Evolutionary conservation across 2,113 vertebrate genomes (phyloP).

Genomic region (Salvelinus fontinalis): DNA sequence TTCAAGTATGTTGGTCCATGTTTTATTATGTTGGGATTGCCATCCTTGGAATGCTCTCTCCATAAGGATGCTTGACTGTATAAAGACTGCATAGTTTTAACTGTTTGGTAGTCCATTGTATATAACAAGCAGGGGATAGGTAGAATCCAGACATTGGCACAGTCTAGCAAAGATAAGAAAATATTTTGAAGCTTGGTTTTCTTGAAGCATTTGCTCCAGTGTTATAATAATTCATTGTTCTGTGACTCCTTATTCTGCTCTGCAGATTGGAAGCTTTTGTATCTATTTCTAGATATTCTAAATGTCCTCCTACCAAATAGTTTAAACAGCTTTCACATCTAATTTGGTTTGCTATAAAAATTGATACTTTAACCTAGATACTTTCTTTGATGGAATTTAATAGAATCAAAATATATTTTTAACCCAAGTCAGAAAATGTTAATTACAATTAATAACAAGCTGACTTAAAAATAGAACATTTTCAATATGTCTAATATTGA

Average conservation of each 20-base stretch:
- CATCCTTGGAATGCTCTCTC: not conserved
- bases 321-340: slow-evolving; percentile 35
- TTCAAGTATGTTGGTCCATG: not conserved
- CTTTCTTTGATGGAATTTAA: too few species aligned
- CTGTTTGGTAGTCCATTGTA: not conserved
- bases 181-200: slow-evolving; percentile 57
- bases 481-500: slow-evolving; percentile 13
- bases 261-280: slow-evolving; percentile 64
- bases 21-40: not conserved
- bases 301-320: slow-evolving; percentile 28
- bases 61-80: not conserved
- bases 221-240: slow-evolving; percentile 18
- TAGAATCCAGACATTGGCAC: not conserved
- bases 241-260: slow-evolving; percentile 72
- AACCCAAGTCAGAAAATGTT: slow-evolving; percentile 14
- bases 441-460: slow-evolving; percentile 13
- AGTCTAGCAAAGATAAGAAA: slow-evolving; percentile 33
- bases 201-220: slow-evolving; percentile 31
- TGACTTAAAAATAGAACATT: slow-evolving; percentile 15
- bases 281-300: slow-evolving; percentile 27
- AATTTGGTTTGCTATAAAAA: slow-evolving; percentile 41
- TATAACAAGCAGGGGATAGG: slow-evolving; percentile 1
- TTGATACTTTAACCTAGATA: not conserved
- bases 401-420: too few species aligned
- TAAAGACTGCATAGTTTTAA: not conserved